phyloP scores from a whole-genome alignment of 2,113 vertebrate species.

The Osmerus eperlanus region DNA sequence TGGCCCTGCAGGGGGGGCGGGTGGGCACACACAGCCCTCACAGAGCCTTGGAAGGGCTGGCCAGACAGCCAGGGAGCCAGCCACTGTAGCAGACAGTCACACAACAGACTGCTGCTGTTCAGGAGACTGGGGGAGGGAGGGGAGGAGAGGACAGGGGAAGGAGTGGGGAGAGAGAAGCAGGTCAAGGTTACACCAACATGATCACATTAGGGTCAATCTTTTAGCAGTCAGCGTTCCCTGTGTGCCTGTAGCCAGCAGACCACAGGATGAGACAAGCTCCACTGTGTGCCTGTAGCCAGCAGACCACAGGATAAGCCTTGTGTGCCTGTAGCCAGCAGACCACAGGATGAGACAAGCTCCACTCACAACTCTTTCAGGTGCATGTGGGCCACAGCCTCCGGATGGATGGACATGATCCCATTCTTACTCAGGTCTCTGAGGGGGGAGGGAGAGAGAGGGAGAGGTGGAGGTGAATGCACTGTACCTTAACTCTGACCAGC shows the following conservation, averaged over 20 bases:
- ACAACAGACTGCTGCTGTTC: conserved; percentile 94
- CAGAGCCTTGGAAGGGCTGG: conserved; percentile 79
- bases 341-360: not conserved
- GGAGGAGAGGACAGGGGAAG: not conserved
- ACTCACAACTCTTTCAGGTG: conserved; percentile 92
- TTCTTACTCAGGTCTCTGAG: conserved; percentile 92
- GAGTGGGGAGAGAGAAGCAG: not conserved
- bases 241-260: not conserved
- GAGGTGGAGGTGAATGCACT: not conserved
- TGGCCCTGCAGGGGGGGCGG: conserved; percentile 83
- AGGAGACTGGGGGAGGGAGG: conserved; percentile 73
- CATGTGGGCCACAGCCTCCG: conserved; percentile 88
- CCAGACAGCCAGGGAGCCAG: conserved; percentile 87
- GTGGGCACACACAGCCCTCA: conserved; percentile 89
- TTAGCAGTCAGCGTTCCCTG: not conserved
- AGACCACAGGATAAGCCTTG: not conserved
- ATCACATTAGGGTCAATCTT: too few species aligned
- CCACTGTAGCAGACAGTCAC: conserved; percentile 97
- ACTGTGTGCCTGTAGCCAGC: conserved; percentile 71
- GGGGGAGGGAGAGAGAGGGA: conserved; percentile 20
- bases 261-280: not conserved
- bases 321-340: not conserved
- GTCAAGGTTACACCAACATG: too few species aligned
- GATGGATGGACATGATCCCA: conserved; percentile 94
- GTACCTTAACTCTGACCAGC: conserved; percentile 2